phyloP scores from a whole-genome alignment of 2,113 vertebrate species.

The Emydura subglobosa region DNA sequence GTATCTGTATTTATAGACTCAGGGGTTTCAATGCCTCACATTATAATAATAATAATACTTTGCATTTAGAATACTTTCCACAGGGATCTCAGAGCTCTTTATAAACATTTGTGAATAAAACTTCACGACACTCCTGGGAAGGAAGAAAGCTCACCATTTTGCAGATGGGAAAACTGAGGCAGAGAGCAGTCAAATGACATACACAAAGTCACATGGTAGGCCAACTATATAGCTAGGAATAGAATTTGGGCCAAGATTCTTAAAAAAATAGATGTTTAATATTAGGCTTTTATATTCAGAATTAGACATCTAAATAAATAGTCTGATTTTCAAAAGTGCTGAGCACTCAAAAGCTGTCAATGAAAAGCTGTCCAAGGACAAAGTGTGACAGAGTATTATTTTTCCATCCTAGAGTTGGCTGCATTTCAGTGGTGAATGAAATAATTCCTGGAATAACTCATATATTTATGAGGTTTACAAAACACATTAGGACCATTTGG shows the following conservation, averaged over 20 bases:
- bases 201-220: background rate
- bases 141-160: background rate
- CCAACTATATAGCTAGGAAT: background rate
- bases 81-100: background rate
- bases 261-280: background rate
- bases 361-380: background rate
- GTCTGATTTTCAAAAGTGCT: background rate
- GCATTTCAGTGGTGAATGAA: background rate
- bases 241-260: background rate
- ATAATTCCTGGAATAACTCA: constrained; percentile 22
- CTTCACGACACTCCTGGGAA: background rate
- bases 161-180: background rate
- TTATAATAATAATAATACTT: constrained; percentile 42
- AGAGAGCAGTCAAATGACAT: background rate
- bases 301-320: background rate
- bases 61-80: constrained; percentile 19
- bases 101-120: background rate
- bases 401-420: background rate
- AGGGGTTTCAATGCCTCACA: background rate
- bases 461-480: background rate
- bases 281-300: background rate
- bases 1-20: background rate
- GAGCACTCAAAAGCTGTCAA: background rate
- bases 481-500: background rate
- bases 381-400: background rate